Base-by-base conservation (phyloP, 2,113 vertebrate genomes). In the Bubo bubo region DNA sequence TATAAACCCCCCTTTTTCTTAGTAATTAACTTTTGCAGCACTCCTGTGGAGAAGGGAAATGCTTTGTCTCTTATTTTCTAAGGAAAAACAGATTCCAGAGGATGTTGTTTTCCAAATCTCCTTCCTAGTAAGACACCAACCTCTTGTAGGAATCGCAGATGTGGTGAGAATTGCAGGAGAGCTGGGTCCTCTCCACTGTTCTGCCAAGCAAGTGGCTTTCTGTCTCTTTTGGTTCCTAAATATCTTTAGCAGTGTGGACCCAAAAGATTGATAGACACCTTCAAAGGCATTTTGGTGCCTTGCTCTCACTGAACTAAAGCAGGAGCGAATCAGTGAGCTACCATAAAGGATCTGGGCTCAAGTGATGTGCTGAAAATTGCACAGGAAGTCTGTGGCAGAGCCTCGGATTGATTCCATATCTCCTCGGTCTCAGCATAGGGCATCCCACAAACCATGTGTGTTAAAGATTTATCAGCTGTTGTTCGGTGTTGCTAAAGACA, bases 391-490 rank as follows among this genome's bases (percentile, higher is more conserved):
- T 97, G 94, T 97, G 96, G 94, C 96, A 96, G 88, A 86, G 72
- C 67, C 67, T 94, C 22, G 14, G 68, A 96, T 97, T 97, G 92
- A 97, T 94, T 97, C 95, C 96, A 90, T 95, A 96, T 95, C 96
- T 96, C 50, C 72, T 86, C 4, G 8, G 59, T 70, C 90, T 86
- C 88, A 43, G 55, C 88, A 71, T 5, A 96, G 94, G 95, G 92
- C 92, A 96, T 92, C 92, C 86, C 92, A 59, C 90, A 93, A 92
- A 96, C 92, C 96, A 96, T 93, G 94, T 97, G 96, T 71, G 82
- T 77, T 95, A 95, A 96, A 97, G 92, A 97, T 97, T 97, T 97
- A 96, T 95, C 96, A 96, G 95, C 96, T 97, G 96, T 96, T 96
- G 60, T n/a, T 94, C 93, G 41, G 95, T 85, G 96, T 91, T 97